Conservation (phyloP, 2,797 vertebrate genomes). For the Scarus forsteni region DNA sequence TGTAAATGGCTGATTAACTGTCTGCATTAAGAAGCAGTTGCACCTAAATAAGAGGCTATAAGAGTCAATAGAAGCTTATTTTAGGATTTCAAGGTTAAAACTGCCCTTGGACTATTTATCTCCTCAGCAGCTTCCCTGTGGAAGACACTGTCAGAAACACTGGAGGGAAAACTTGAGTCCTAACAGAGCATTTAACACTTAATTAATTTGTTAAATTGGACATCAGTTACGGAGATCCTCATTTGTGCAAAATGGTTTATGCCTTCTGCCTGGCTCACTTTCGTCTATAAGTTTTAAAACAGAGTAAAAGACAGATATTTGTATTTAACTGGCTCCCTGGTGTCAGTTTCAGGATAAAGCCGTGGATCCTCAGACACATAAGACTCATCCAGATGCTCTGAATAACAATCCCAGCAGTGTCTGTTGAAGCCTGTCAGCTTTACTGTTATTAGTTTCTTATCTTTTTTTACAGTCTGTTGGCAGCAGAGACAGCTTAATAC, state of each 20-base stretch:
- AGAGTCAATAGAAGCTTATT: no score
- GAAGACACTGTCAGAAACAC: no score
- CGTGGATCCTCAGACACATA: not conserved
- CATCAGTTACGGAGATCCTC: not conserved
- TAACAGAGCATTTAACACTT: no score
- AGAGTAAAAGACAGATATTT: not conserved
- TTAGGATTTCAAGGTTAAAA: no score
- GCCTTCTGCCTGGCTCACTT: not conserved
- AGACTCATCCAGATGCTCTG: slow-evolving; percentile 10
- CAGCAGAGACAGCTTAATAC: slow-evolving; percentile 14
- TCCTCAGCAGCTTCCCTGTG: no score
- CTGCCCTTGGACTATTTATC: no score
- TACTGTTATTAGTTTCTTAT: slow-evolving; percentile 30
- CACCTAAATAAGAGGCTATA: no score
- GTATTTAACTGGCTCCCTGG: slow-evolving; percentile 7
- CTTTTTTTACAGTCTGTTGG: slow-evolving; percentile 21
- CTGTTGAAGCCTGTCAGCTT: slow-evolving; percentile 32
- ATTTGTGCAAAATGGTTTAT: not conserved
- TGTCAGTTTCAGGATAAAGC: slow-evolving; percentile 18
- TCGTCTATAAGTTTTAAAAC: not conserved
- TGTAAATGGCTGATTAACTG: no score
- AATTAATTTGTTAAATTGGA: no score
- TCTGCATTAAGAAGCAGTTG: no score
- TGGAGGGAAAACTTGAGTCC: no score
- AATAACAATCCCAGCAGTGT: slow-evolving; percentile 20